Evolutionary conservation across 2,113 vertebrate genomes (phyloP).

Genomic region (Melanerpes formicivorus): DNA sequence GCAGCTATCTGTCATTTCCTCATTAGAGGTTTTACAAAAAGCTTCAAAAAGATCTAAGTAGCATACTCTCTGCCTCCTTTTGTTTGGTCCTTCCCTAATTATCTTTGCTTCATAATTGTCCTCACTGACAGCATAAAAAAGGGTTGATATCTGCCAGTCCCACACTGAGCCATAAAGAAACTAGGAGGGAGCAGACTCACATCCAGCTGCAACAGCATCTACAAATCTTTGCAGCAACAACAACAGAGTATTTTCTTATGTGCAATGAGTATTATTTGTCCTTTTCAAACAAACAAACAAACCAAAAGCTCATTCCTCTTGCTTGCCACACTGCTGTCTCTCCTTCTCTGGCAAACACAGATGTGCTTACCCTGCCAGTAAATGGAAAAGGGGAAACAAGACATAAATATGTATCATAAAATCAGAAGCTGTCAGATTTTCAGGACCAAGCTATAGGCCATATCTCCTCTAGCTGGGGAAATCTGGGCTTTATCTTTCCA

Average conservation of each 20-base stretch:
- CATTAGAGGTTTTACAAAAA: constrained; percentile 89
- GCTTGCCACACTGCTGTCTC: background rate
- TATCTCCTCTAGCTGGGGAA: background rate
- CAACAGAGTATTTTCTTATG: background rate
- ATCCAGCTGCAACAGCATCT: background rate
- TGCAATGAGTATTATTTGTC: background rate
- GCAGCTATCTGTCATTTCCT: constrained; percentile 89
- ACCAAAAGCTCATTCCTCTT: constrained; percentile 23
- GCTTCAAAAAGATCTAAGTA: constrained; percentile 88
- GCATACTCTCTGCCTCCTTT: constrained; percentile 78
- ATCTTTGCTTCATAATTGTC: constrained; percentile 71
- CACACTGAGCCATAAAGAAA: background rate
- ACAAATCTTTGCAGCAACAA: background rate
- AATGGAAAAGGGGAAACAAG: background rate
- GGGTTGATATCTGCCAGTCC: constrained; percentile 15
- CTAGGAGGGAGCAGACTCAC: background rate
- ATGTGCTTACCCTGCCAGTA: constrained; percentile 14
- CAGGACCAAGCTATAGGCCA: background rate
- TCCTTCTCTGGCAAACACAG: constrained; percentile 5
- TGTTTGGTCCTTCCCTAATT: constrained; percentile 73
- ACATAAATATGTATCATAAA: background rate
- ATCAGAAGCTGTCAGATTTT: constrained; percentile 20
- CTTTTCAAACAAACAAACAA: constrained; percentile 13
- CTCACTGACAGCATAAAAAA: constrained; percentile 69
- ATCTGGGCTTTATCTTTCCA: background rate